These are phyloP conservation scores for Aramus guarauna DNA, from an alignment of 2,113 vertebrate species.

Conservation along the genomic window DNA sequence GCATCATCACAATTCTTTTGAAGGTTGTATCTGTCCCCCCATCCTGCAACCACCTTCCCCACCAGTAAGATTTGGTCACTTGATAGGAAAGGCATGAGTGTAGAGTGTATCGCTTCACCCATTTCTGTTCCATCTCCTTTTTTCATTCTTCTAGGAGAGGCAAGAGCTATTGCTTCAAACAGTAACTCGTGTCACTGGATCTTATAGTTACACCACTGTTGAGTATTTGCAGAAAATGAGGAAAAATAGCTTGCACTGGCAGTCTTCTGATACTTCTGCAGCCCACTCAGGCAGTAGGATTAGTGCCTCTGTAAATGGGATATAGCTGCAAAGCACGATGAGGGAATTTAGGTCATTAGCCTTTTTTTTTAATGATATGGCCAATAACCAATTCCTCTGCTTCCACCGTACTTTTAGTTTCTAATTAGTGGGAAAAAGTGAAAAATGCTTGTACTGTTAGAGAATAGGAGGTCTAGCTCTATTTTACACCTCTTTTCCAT, in stretches of 20 bases:
- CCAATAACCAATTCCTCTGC: neutral
- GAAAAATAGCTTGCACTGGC: neutral
- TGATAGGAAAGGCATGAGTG: neutral
- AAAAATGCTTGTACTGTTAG: neutral
- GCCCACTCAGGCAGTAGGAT: neutral
- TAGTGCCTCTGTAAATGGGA: neutral
- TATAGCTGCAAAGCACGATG: neutral
- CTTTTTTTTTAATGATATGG: neutral
- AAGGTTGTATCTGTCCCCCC: neutral
- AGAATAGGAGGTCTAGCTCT: constrained; percentile 22
- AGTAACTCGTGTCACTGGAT: neutral
- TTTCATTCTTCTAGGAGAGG: constrained; percentile 4
- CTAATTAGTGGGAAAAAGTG: neutral
- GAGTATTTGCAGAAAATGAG: neutral
- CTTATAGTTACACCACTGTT: neutral
- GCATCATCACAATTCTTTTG: neutral
- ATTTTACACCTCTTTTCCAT: constrained; percentile 43
- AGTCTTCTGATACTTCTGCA: neutral
- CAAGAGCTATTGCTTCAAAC: constrained; percentile 27
- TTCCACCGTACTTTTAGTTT: neutral
- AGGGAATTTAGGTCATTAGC: neutral
- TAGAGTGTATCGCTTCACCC: constrained; percentile 34
- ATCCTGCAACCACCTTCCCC: accelerated
- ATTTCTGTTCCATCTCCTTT: constrained; percentile 52
- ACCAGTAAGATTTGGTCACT: neutral